Evolutionary conservation across 2,113 vertebrate genomes (phyloP).

Genomic region (Ginglymostoma cirratum): DNA sequence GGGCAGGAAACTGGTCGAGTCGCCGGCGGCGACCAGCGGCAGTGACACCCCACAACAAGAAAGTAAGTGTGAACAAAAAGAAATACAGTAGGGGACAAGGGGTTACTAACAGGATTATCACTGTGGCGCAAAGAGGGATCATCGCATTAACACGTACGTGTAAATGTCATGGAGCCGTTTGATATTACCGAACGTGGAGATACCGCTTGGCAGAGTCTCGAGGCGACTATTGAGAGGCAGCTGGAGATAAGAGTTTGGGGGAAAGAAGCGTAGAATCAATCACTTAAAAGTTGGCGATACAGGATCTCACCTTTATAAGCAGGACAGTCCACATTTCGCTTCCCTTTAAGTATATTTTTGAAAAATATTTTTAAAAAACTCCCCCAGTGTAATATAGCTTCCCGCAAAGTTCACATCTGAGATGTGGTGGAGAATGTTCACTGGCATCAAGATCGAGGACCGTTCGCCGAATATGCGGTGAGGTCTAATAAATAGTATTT

Average conservation of each 20-base stretch:
- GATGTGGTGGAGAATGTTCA: background rate
- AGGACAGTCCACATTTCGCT: background rate
- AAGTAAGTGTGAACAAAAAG: slow-evolving; percentile 69
- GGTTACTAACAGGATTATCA: slow-evolving; percentile 40
- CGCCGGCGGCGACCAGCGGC: slow-evolving; percentile 89
- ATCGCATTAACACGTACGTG: slow-evolving; percentile 41
- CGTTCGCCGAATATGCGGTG: background rate
- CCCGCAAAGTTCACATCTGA: background rate
- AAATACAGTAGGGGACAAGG: slow-evolving; percentile 39
- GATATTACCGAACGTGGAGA: slow-evolving; percentile 37
- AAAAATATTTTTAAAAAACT: background rate
- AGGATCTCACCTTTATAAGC: background rate
- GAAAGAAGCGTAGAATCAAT: background rate
- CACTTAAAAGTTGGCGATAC: background rate
- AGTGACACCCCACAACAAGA: slow-evolving; percentile 96
- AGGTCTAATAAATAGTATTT: background rate
- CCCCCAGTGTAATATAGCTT: background rate
- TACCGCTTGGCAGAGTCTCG: slow-evolving; percentile 25
- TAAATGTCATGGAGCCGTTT: slow-evolving; percentile 39
- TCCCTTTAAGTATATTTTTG: background rate
- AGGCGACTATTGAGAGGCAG: slow-evolving; percentile 17
- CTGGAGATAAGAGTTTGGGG: slow-evolving; percentile 7
- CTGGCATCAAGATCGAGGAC: background rate
- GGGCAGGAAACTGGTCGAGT: slow-evolving; percentile 85
- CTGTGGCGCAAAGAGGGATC: slow-evolving; percentile 38